Conservation (phyloP, 2,113 vertebrate genomes). For the Lates calcarifer region DNA sequence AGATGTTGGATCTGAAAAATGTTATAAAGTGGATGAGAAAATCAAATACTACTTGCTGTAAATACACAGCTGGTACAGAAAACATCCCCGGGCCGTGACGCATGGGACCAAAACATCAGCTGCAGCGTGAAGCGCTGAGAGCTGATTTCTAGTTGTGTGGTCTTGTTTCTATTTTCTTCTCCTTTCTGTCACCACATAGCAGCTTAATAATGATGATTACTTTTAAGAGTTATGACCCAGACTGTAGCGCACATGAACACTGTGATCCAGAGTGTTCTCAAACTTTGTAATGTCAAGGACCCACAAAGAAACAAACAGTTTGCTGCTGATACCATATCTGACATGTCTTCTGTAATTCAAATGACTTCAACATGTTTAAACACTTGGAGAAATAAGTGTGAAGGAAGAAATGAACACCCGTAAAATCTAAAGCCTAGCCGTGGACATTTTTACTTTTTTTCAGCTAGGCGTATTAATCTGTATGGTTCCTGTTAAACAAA, state of each 20-base stretch:
- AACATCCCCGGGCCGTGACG: slow-evolving; percentile 9
- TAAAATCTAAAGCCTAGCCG: background rate
- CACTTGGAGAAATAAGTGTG: background rate
- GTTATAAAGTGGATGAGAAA: slow-evolving; percentile 3
- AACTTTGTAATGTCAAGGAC: background rate
- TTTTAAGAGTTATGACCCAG: slow-evolving; percentile 18
- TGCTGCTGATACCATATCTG: background rate
- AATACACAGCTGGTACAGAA: slow-evolving; percentile 3
- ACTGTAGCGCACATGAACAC: slow-evolving; percentile 5
- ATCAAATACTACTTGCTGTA: background rate
- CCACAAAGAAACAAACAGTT: background rate
- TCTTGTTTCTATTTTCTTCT: slow-evolving; percentile 26
- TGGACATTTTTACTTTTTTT: background rate
- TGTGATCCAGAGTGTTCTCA: background rate
- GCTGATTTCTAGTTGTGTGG: slow-evolving; percentile 12
- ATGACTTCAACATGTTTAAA: background rate
- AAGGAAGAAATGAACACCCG: background rate
- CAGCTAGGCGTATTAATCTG: too few relatives aligned
- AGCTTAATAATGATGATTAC: slow-evolving; percentile 33
- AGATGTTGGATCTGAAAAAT: background rate
- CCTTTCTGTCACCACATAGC: slow-evolving; percentile 23
- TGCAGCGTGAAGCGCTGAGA: slow-evolving; percentile 12
- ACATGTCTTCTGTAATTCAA: background rate
- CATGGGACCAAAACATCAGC: slow-evolving; percentile 32
- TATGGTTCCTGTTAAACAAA: background rate